Evolutionary conservation across 2,888 invertebrate genomes (phyloP), one percentile per base, ranked within the genome.

Genomic region (Spialia ferax): DNA sequence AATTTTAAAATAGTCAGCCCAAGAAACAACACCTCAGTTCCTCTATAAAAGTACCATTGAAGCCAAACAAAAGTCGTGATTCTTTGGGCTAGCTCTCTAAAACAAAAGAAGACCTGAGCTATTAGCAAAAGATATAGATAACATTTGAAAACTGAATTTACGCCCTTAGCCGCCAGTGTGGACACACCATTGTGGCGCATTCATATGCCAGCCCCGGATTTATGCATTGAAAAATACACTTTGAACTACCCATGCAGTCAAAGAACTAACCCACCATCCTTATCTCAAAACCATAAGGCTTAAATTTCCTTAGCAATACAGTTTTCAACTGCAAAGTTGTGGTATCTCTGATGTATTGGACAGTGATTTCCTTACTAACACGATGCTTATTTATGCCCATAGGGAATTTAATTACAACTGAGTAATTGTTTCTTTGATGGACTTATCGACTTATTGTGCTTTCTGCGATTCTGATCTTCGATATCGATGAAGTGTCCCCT

Each of bases 151-250:
- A 76, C 71, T 75, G 74, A 79, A 88, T 89, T 89, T 90, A 90
- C 83, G 85, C 79, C 77, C 77, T 70, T 72, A 73, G 15, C 79
- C 77, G 74, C 76, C 75, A 70, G 73, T 73, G 75, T 74, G 77
- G 87, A 86, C 88, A 86, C 76, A 69, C 81, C 86, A 88, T 89
- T 89, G 89, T 89, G 76, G 75, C 77, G 87, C 89, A 90, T 90
- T 89, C 89, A 89, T 87, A 89, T 88, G 89, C 84, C 89, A 88
- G 84, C 82, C 83, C 83, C 81, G 80, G 82, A 90, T 89, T 89
- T 90, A 90, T 90, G 79, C 74, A 80, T 78, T 75, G 65, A 78
- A 81, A 67, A 67, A 23, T 50, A 50, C 23, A 50, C 13, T 50
- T 22, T 1, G 0, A 22, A 23, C n/a, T 50, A 23, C 50, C 10